Percentiles rank a stretch among this genome's conserved stretches.
These are phyloP conservation scores for Cercocebus atys DNA, from an alignment of 2,113 vertebrate genomes.

Conservation along the genomic window DNA sequence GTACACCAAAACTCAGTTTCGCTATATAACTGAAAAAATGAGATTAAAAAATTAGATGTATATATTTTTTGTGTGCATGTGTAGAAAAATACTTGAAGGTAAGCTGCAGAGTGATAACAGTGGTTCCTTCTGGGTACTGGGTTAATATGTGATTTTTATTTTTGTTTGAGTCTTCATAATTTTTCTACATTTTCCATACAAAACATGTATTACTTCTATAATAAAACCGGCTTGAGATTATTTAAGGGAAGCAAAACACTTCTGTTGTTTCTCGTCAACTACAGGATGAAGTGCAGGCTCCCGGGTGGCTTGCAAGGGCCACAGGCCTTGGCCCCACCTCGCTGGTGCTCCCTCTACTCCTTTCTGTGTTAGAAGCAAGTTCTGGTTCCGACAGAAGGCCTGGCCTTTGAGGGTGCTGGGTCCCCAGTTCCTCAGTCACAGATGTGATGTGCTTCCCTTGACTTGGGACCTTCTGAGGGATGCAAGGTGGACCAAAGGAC, in stretches of 20 bases:
- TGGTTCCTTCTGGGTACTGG: not conserved
- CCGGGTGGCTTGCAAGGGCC: not conserved
- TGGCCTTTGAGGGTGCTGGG: not conserved
- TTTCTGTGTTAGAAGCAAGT: not conserved
- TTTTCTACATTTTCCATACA: not conserved
- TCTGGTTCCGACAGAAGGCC: not conserved
- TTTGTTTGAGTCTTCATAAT: not conserved
- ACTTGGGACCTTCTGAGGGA: no score
- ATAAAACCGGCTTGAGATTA: not conserved
- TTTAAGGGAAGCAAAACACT: not conserved
- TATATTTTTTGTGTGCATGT: not conserved
- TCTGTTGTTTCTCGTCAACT: not conserved
- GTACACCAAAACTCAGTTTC: not conserved
- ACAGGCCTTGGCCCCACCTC: no score
- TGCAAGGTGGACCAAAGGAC: not conserved
- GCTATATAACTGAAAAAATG: not conserved
- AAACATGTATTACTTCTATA: not conserved
- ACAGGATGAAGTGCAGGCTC: not conserved
- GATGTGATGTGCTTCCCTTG: not conserved
- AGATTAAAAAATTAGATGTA: not conserved
- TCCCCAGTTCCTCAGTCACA: fast-evolving
- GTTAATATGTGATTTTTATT: not conserved
- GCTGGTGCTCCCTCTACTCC: not conserved
- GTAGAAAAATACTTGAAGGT: not conserved
- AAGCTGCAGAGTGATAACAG: not conserved